Evolutionary conservation across 2,888 invertebrate genomes (phyloP).

Genomic region (Caenorhabditis sp.): DNA sequence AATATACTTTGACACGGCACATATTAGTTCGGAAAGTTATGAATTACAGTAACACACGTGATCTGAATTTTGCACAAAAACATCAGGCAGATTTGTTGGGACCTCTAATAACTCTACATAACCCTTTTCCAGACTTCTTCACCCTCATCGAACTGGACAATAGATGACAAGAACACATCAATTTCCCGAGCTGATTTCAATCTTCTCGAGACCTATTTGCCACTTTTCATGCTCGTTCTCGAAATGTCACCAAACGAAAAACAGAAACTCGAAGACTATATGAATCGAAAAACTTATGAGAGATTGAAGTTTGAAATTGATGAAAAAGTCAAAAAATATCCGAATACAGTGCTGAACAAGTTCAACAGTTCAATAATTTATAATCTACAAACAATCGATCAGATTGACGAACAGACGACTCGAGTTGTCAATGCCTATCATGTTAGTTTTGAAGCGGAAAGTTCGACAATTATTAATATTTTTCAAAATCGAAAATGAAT

Average conservation of each 20-base stretch:
- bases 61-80: no score
- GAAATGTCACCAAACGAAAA: constrained; percentile 39
- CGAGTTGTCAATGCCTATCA: constrained; percentile 45
- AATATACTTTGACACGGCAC: no score
- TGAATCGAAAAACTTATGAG: constrained; percentile 42
- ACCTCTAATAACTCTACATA: no score
- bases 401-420: constrained; percentile 33
- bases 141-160: not conserved
- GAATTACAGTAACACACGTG: no score
- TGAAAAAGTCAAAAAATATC: constrained; percentile 24
- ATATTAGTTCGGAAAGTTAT: no score
- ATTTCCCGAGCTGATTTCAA: constrained; percentile 14
- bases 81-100: no score
- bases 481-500: no score
- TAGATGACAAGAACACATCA: not conserved
- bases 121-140: not conserved
- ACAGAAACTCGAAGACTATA: constrained; percentile 33
- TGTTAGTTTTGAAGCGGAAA: constrained; percentile 34
- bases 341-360: constrained; percentile 3
- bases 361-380: constrained; percentile 12
- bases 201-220: constrained; percentile 47
- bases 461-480: no score
- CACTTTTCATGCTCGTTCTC: constrained; percentile 39
- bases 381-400: not conserved
- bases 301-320: constrained; percentile 45